A percentile compares a stretch with the other conserved stretches of the same genome.
Conservation (phyloP, 2,888 invertebrate genomes). For the Pyrrhosoma nymphula region DNA sequence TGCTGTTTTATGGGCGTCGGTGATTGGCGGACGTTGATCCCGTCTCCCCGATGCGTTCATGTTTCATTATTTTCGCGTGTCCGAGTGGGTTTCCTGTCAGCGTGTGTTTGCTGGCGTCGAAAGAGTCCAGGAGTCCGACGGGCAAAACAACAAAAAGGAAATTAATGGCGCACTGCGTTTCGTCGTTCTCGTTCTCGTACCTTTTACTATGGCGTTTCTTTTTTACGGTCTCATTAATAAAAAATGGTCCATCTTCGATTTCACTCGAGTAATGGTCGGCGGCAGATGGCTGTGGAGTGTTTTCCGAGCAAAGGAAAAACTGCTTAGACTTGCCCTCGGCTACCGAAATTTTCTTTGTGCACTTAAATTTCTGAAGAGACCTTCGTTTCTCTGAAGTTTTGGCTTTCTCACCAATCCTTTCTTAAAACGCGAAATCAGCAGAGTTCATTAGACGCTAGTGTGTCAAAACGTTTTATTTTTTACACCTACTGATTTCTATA, state of each 20-base stretch:
- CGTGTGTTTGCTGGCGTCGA: background rate
- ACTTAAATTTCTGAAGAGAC: background rate
- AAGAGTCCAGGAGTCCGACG: background rate
- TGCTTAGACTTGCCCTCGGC: background rate
- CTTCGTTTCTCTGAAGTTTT: background rate
- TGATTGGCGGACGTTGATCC: constrained; percentile 60
- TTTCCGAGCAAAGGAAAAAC: background rate
- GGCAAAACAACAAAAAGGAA: background rate
- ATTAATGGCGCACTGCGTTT: background rate
- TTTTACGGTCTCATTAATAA: background rate
- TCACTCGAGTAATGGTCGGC: background rate
- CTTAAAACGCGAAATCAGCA: background rate
- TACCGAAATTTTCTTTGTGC: background rate
- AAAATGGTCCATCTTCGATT: background rate
- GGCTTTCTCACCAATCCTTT: background rate
- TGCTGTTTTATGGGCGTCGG: background rate
- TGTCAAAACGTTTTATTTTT: too few species aligned
- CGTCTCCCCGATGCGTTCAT: background rate
- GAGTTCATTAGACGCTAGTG: too few species aligned
- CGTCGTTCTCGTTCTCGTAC: background rate
- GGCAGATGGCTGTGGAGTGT: background rate
- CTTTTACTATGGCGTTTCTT: background rate
- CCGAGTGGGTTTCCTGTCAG: background rate
- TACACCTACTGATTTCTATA: too few species aligned
- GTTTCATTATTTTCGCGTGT: background rate